Evolutionary conservation across 2,888 invertebrate species (phyloP).

Genomic region (Sarcophaga variegata): DNA sequence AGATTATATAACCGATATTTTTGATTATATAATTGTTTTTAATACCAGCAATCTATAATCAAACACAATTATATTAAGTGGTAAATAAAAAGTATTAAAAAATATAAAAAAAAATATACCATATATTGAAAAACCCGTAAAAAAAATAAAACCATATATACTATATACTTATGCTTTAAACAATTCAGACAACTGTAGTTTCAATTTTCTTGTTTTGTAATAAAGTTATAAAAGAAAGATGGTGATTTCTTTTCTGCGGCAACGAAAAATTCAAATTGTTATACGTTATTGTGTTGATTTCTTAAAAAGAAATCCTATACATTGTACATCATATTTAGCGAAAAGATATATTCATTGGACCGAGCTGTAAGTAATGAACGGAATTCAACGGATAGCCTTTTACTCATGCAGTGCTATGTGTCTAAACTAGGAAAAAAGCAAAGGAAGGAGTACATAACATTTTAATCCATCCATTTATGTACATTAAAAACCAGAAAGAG

Average conservation of each 20-base stretch:
- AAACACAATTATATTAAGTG: conserved; percentile 40
- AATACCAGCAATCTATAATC: conserved; percentile 23
- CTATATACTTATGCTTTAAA: conserved; percentile 52
- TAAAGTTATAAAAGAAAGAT: conserved; percentile 1
- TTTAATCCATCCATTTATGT: too few species aligned
- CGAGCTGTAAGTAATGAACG: conserved; percentile 58
- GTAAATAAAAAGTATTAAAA: conserved; percentile 28
- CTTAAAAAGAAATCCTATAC: conserved; percentile 37
- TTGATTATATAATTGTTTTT: background rate
- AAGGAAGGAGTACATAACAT: too few species aligned
- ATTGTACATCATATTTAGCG: conserved; percentile 55
- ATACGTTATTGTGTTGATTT: conserved; percentile 56
- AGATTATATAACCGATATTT: background rate
- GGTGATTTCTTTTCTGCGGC: conserved; percentile 7
- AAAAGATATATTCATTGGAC: conserved; percentile 52
- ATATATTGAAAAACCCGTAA: conserved; percentile 22
- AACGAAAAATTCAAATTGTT: conserved; percentile 35
- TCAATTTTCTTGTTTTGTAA: conserved; percentile 11
- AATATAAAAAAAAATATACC: conserved; percentile 32
- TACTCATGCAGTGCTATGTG: too few species aligned
- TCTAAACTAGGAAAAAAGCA: too few species aligned
- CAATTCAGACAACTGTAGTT: conserved; percentile 41
- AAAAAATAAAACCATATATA: conserved; percentile 29
- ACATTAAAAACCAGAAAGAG: too few species aligned
- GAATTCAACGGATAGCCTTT: background rate